Evolutionary conservation across 1,140 invertebrate genomes (phyloP), one percentile per base, ranked within the genome.

Genomic region (Drosophila fuyamai): DNA sequence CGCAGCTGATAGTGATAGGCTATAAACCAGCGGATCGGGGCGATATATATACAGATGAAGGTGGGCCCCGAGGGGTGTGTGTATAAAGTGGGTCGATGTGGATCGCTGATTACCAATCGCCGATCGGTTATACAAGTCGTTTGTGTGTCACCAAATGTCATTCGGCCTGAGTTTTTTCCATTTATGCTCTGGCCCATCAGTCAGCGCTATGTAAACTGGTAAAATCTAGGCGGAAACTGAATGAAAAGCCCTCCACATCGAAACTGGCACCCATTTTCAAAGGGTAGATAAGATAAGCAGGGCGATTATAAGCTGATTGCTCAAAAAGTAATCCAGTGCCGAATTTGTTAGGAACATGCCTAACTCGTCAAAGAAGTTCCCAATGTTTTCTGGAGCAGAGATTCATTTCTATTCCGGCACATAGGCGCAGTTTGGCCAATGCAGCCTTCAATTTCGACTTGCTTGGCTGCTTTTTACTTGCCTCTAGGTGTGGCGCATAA

Each of bases 381-480:
- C 27, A 71, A 70, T 71, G 67, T 14, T 71, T 47, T 71, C 44
- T 71, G 36, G 67, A 71, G 67, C 67, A 71, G 44, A 71, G 50
- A 71, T 71, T 70, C 60, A 7, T 38, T 70, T 47, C 43, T 10
- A 65, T 66, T 62, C 43, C 10, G 48, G 48, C 48, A 14, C 8
- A 44, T 2, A 1, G 48, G n/a, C n/a, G n/a, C 48, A 16, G 56
- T 58, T 55, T 44, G 43, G 50, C 54, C 38, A 43, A 38, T 38
- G 73, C 73, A 76, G 73, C 72, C 73, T 76, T 76, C 72, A 59
- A 76, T 76, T 67, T 76, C 41, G 73, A 76, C 73, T 76, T 76
- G 73, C 72, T 54, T 76, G 73, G 72, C 72, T 75, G 71, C 51
- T 57, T 67, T 66, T 66, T n/a, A 27, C 44, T 41, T 46, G 54